A percentile compares a stretch with the other conserved stretches of the same genome.
phyloP scores from a whole-genome alignment of 2,113 vertebrate species.

The human region GRCh38 chrX:20970501-20971000 shows the following conservation, averaged over 20 bases:
- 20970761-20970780: slow-evolving; percentile 29
- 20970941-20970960: too few species aligned
- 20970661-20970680: background rate
- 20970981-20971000: background rate
- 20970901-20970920: too few species aligned
- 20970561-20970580: background rate
- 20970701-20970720: slow-evolving; percentile 1
- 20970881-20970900: too few species aligned
- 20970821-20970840: background rate
- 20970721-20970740: slow-evolving; percentile 7
- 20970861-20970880: too few species aligned
- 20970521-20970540: slow-evolving; percentile 12
- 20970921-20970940: too few species aligned
- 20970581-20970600: slow-evolving; percentile 15
- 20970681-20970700: slow-evolving; percentile 20
- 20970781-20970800: background rate
- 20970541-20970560: background rate
- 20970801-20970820: background rate
- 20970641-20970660: slow-evolving; percentile 15
- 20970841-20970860: background rate
- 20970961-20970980: too few species aligned
- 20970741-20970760: background rate
- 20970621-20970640: slow-evolving; percentile 47
- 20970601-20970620: background rate
- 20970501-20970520: background rate